Base-by-base conservation (phyloP, 2,888 invertebrate species). In the Embidobia sp. region DNA sequence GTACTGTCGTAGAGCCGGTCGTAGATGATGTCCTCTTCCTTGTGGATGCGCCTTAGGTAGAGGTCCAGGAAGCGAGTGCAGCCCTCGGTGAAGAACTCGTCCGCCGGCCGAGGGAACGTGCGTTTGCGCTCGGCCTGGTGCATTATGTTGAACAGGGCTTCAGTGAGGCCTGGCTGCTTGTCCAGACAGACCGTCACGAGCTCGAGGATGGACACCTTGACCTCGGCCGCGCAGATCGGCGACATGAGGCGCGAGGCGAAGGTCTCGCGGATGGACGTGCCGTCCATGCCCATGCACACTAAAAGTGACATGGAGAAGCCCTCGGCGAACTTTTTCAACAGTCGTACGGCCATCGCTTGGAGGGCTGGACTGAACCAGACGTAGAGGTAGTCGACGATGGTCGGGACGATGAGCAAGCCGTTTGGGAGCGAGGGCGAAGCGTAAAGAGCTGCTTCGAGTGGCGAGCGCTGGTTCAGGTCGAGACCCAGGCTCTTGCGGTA, bases 241-340 rank as follows among this genome's bases (percentile, higher is more conserved):
- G 91, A 91, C 83, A 91, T 91, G 2, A 93, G 85, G 37, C 93
- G 88, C 1, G 90, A 90, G 3, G 93, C 89, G 42, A 92, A 91
- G 7, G 91, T 91, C 79, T 92, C 92, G n/a, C 92, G 87, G 73
- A 93, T 91, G 0, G 91, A 90, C 2, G 92, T 91, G 0, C 92
- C 92, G 67, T 92, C 92, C 85, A 90, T 91, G 8, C 92, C 93
- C 85, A 93, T 90, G 83, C 92, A 93, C 3, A 92, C 92, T 42
- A 93, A 85, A 10, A 93, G 85, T 0, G 92, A 92, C 90, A 92
- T 92, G 0, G 91, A 91, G 35, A 92, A 91, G 44, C 90, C 91
- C 90, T 89, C 83, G 22, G 93, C 92, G 59, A 93, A 90, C 79
- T 92, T 90, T 73, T 91, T 91, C 19, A 93, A 81, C 7, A 92